phyloP scores from a whole-genome alignment of 2,888 invertebrate species.

The Tenodera sinensis region DNA sequence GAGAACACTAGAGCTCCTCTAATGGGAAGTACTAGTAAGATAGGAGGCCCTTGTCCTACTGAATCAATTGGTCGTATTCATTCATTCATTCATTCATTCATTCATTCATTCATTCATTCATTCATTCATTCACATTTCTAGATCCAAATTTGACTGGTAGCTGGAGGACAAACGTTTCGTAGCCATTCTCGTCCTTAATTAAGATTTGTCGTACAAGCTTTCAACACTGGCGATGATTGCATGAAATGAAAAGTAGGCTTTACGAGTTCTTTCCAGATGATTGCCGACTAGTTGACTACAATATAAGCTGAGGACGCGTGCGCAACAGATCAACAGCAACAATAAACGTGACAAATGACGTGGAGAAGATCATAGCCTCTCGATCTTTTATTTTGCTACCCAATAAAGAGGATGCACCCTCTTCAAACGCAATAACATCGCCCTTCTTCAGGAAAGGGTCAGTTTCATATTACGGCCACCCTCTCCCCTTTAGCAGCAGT shows the following conservation, averaged over 20 bases:
- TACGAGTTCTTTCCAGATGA: neutral
- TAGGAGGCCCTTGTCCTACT: no score
- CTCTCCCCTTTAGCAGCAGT: neutral
- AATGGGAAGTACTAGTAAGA: no score
- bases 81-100: no score
- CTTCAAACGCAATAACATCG: constrained; percentile 3
- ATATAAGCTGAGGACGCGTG: neutral
- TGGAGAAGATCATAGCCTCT: neutral
- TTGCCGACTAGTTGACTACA: neutral
- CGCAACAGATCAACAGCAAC: neutral
- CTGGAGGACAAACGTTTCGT: no score
- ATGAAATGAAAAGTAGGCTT: neutral
- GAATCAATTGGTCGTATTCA: no score
- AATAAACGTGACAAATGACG: neutral
- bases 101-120: no score
- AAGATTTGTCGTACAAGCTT: no score
- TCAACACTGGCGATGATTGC: neutral
- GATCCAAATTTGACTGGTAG: no score
- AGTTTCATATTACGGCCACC: neutral
- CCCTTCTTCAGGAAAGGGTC: neutral
- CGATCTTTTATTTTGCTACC: constrained; percentile 13
- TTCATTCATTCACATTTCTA: no score
- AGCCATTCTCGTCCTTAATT: no score
- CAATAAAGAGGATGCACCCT: constrained; percentile 11
- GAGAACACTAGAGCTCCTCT: no score